Evolutionary conservation across 2,113 vertebrate genomes (phyloP).

Genomic region (Apistogramma diplotaenia): DNA sequence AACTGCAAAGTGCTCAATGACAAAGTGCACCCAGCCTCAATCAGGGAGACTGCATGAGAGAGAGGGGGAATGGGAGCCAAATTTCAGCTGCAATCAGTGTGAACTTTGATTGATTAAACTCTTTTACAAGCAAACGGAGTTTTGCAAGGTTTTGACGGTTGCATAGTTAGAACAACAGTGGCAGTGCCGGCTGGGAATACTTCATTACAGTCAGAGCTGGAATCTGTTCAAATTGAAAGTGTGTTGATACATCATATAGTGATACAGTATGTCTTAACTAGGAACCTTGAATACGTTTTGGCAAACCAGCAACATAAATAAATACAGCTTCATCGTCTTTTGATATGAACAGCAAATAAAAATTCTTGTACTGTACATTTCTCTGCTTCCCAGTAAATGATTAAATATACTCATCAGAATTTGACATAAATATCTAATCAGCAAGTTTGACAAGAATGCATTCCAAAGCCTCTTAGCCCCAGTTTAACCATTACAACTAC

Average conservation of each 20-base stretch:
- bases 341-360: not conserved
- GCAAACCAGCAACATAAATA: not conserved
- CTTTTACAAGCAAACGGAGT: not conserved
- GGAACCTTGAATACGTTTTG: not conserved
- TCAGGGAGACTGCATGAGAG: not conserved
- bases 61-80: not conserved
- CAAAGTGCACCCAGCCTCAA: slow-evolving; percentile 14
- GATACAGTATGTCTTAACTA: not conserved
- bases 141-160: slow-evolving; percentile 13
- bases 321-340: not conserved
- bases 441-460: too few species aligned
- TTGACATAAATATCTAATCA: too few species aligned
- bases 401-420: too few species aligned
- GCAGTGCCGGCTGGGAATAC: slow-evolving; percentile 9
- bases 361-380: too few species aligned
- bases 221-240: not conserved
- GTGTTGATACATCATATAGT: not conserved
- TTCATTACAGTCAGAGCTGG: not conserved
- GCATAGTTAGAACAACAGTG: not conserved
- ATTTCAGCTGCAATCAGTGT: slow-evolving; percentile 18
- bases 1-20: slow-evolving; percentile 9
- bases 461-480: too few species aligned
- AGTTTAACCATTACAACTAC: too few species aligned
- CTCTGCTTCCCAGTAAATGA: too few species aligned
- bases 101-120: slow-evolving; percentile 32